These are phyloP conservation scores for Apamea monoglypha DNA, from an alignment of 2,888 invertebrate species.

Conservation along the genomic window DNA sequence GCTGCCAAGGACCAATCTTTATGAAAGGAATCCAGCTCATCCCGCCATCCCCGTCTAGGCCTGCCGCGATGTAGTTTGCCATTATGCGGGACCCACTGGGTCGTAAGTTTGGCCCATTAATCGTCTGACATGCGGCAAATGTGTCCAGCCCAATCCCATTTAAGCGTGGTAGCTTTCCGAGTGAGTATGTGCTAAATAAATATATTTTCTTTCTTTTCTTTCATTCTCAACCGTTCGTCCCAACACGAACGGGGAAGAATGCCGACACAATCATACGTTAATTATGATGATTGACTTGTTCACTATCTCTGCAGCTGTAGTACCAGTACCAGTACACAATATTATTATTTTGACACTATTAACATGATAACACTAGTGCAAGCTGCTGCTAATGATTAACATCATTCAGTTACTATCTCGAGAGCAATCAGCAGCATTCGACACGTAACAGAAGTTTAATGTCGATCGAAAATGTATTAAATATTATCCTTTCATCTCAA, in stretches of 20 bases:
- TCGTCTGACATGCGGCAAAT: too few species aligned
- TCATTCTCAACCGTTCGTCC: not conserved
- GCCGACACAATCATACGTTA: not conserved
- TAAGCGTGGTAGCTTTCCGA: too few species aligned
- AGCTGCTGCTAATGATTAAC: constrained; percentile 30
- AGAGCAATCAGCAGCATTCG: constrained; percentile 28
- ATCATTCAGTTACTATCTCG: constrained; percentile 17
- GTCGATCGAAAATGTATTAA: constrained; percentile 12
- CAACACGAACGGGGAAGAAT: not conserved
- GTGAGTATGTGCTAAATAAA: not conserved
- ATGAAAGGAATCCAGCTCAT: too few species aligned
- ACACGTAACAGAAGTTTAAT: constrained; percentile 36
- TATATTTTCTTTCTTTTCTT: not conserved
- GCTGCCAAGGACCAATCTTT: too few species aligned
- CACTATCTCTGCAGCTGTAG: constrained; percentile 20
- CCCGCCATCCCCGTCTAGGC: too few species aligned
- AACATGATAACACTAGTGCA: constrained; percentile 15
- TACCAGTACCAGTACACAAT: not conserved
- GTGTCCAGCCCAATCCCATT: too few species aligned
- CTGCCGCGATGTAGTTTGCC: too few species aligned
- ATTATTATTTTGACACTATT: constrained; percentile 26
- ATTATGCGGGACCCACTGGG: too few species aligned
- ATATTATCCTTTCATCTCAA: too few species aligned
- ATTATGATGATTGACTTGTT: constrained; percentile 14
- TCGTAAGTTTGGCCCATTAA: too few species aligned